phyloP scores from a whole-genome alignment of 2,797 vertebrate genomes.

The Leuciscus waleckii region DNA sequence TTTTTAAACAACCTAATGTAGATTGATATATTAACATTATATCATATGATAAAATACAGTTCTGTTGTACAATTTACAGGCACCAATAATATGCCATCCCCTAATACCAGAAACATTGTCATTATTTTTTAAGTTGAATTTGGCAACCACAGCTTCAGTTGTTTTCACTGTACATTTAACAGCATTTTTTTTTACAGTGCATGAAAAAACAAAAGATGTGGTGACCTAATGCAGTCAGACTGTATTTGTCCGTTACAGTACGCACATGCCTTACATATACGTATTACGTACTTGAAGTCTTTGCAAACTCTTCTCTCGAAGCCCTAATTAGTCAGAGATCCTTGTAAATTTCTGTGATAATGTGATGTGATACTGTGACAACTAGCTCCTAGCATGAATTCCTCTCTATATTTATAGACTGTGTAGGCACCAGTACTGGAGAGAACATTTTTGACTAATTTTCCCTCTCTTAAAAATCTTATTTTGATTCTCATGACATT shows the following conservation, averaged over 20 bases:
- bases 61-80: background rate
- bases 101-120: background rate
- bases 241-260: background rate
- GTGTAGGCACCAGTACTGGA: background rate
- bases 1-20: background rate
- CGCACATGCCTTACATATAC: background rate
- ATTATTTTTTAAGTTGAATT: background rate
- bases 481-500: conserved; percentile 3
- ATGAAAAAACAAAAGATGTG: background rate
- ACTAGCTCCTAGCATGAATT: background rate
- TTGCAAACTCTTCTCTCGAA: background rate
- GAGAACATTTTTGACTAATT: background rate
- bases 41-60: background rate
- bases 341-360: conserved; percentile 5
- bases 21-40: background rate
- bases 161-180: background rate
- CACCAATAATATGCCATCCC: background rate
- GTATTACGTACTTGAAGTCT: background rate
- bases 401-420: conserved; percentile 12
- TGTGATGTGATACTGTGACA: conserved; percentile 4
- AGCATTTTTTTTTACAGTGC: background rate
- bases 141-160: background rate
- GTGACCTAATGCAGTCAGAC: background rate
- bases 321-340: background rate
- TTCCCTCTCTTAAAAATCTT: background rate